Base-by-base conservation (phyloP, 1,140 invertebrate species). In the Cataglyphis hispanica region DNA sequence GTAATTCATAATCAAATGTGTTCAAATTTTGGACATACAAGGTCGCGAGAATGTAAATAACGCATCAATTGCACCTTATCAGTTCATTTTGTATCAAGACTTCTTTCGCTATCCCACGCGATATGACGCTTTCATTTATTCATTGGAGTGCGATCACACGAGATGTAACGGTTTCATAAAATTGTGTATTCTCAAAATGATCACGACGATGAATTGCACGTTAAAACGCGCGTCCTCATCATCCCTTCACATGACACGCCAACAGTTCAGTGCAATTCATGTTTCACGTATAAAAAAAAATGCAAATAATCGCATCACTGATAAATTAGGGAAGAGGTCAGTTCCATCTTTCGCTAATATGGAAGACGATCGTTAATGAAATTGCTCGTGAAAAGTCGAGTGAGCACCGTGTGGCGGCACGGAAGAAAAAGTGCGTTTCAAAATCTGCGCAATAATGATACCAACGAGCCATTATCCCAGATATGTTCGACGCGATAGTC, bases 241-340 rank as follows among this genome's bases (percentile, higher is more conserved):
- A 25, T 27, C 43, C 13, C 58, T 34, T 64, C 19, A 34, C 22
- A 53, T 25, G 37, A 58, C 8, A 22, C 2, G 25, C 63, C n/a
- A 56, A 67, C 27, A 25, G 50, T 58, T 19, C 19, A 34, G 43
- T 58, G 2, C 19, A 6, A 13, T 4, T 50, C 13, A 25, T 6
- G 25, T 70, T 72, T 43, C 13, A 50, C 46, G 3, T 11, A 27
- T 7, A 58, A 19, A 58, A 81, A 58, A 19, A 58, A 81, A 53
- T 50, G 40, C 11, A 13, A 19, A 53, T 81, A 60, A 81, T 72
- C 43, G 19, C 40, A 81, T 22, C 22, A 58, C 25, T 25, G 8
- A 16, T 43, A 25, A 70, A 69, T 72, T 72, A 81, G 1, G 22
- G 16, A 40, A 40, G 58, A 81, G n/a, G 25, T 80, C 63, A 69